A percentile compares a stretch with the other conserved stretches of the same genome.
These are phyloP conservation scores for Mus pahari DNA, from an alignment of 2,113 vertebrate genomes.

Conservation along the genomic window DNA sequence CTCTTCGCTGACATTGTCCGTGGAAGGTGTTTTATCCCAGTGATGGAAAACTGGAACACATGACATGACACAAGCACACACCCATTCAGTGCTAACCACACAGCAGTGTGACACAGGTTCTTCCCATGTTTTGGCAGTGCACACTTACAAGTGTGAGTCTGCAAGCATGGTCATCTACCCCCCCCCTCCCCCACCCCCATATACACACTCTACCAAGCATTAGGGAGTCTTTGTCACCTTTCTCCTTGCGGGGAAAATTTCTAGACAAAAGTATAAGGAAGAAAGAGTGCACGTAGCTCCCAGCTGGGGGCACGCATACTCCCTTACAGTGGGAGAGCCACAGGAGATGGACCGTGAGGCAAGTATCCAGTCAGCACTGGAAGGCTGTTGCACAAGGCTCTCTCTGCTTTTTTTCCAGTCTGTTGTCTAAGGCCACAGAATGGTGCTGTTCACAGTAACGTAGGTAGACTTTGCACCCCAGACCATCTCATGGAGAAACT, in stretches of 20 bases:
- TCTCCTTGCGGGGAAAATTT: neutral
- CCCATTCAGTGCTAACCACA: neutral
- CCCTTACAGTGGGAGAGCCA: neutral
- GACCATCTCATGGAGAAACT: neutral
- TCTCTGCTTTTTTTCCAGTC: neutral
- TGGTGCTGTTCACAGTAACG: neutral
- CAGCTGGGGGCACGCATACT: neutral
- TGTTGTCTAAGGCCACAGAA: too few relatives aligned
- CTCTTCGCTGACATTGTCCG: neutral
- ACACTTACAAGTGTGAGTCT: neutral
- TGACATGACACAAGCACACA: too few relatives aligned
- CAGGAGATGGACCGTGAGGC: neutral
- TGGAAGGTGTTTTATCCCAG: neutral
- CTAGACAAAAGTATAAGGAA: too few relatives aligned
- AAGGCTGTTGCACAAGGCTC: neutral
- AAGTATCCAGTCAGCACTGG: neutral
- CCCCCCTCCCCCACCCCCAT: rapidly evolving
- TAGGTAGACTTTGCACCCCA: neutral
- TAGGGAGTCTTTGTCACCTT: neutral
- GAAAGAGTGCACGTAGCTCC: neutral
- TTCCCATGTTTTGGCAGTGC: too few relatives aligned
- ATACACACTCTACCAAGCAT: neutral
- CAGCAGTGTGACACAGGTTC: neutral
- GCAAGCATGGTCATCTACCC: neutral
- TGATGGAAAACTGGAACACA: too few relatives aligned